Percentiles rank a stretch among this genome's conserved stretches.
phyloP scores from a whole-genome alignment of 2,797 vertebrate species.

The Myotis myotis region DNA sequence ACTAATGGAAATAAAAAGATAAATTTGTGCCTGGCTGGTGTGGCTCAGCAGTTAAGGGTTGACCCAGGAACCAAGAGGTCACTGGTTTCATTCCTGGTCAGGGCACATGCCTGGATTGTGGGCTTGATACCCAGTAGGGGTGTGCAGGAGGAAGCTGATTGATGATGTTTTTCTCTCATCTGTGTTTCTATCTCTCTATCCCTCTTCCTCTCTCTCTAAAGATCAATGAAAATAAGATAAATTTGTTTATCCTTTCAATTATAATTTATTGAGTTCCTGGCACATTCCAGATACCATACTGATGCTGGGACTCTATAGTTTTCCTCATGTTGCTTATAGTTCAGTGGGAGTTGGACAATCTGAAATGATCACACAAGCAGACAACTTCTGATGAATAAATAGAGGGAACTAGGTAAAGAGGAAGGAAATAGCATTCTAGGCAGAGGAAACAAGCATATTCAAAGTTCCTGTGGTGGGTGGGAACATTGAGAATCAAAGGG shows the following conservation, averaged over 20 bases:
- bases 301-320: neutral
- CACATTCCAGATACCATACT: neutral
- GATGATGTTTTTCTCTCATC: no score
- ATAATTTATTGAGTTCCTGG: neutral
- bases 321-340: neutral
- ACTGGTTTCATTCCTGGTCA: no score
- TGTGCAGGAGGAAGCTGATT: no score
- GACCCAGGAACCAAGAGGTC: no score
- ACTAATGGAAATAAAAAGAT: slow-evolving; percentile 10
- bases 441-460: neutral
- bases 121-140: no score
- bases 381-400: neutral
- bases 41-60: no score
- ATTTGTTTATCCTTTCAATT: neutral
- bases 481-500: neutral
- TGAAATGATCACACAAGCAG: neutral
- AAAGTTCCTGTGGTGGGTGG: neutral
- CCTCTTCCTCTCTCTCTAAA: no score
- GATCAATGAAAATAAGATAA: neutral
- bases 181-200: no score
- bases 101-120: no score
- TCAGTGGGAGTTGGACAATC: neutral
- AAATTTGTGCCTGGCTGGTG: neutral
- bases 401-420: neutral
- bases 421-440: neutral